phyloP scores from a whole-genome alignment of 2,888 invertebrate genomes.

The Heterodera filipjevi region DNA sequence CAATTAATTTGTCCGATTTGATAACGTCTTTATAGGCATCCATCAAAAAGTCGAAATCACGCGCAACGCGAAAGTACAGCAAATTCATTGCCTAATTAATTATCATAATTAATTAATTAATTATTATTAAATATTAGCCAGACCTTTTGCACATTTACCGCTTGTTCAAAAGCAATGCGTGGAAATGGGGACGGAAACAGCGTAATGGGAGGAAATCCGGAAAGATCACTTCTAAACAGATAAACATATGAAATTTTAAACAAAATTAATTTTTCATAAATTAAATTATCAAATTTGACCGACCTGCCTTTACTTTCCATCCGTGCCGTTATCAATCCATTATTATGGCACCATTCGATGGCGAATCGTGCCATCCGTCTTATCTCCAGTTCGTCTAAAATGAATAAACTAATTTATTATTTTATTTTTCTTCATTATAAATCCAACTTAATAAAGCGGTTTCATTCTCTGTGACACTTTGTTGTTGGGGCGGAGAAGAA shows the following conservation, averaged over 20 bases:
- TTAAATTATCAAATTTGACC: too few relatives aligned
- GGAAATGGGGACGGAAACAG: conserved; percentile 64
- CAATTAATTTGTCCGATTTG: conserved; percentile 59
- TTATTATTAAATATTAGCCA: background rate
- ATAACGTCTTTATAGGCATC: conserved; percentile 55
- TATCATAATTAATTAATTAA: background rate
- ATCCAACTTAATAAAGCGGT: too few relatives aligned
- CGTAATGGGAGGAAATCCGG: conserved; percentile 59
- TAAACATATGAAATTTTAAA: conserved; percentile 22
- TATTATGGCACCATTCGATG: conserved; percentile 56
- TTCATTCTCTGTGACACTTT: too few relatives aligned
- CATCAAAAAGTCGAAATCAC: conserved; percentile 58
- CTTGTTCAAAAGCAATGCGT: conserved; percentile 53
- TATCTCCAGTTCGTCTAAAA: background rate
- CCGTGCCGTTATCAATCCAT: conserved; percentile 57
- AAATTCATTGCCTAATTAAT: conserved; percentile 48
- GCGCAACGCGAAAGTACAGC: conserved; percentile 59
- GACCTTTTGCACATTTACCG: conserved; percentile 58
- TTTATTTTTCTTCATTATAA: too few relatives aligned
- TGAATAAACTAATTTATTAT: background rate
- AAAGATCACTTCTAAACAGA: conserved; percentile 57
- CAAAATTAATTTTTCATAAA: too few relatives aligned
- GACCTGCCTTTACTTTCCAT: background rate
- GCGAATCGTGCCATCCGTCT: conserved; percentile 18
- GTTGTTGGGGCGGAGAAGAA: too few relatives aligned